Evolutionary conservation across 2,888 invertebrate genomes (phyloP).

Genomic region (Rhopalosiphum nymphaeae): DNA sequence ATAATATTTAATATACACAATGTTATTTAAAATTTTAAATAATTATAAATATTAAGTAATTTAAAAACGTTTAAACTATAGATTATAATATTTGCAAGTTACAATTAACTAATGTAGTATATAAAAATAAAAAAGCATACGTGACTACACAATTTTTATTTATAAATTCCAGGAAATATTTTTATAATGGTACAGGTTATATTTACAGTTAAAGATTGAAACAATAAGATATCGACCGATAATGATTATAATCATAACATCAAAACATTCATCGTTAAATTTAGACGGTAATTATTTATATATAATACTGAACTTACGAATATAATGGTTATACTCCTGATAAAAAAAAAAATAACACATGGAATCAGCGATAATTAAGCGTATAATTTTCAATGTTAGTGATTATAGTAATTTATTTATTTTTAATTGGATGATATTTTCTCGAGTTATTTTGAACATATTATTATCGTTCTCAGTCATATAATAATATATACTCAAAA

Average conservation of each 20-base stretch:
- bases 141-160: not conserved
- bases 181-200: not conserved
- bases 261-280: no score
- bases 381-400: not conserved
- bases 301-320: not conserved
- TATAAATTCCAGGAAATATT: not conserved
- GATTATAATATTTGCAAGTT: no score
- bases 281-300: no score
- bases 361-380: not conserved
- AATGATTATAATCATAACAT: not conserved
- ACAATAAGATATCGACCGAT: not conserved
- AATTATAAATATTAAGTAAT: no score
- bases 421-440: not conserved
- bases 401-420: not conserved
- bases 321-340: not conserved
- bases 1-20: no score
- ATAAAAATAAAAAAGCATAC: not conserved
- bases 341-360: not conserved
- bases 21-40: no score
- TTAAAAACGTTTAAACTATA: not conserved
- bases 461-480: not conserved
- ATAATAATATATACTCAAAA: not conserved
- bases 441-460: not conserved
- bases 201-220: not conserved
- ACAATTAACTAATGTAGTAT: no score